Evolutionary conservation across 30 jellyfish, hydroid and myxozoan genomes (phyloP), one percentile per base, ranked within the genome.

Genomic region (Hydractinia echinata): DNA sequence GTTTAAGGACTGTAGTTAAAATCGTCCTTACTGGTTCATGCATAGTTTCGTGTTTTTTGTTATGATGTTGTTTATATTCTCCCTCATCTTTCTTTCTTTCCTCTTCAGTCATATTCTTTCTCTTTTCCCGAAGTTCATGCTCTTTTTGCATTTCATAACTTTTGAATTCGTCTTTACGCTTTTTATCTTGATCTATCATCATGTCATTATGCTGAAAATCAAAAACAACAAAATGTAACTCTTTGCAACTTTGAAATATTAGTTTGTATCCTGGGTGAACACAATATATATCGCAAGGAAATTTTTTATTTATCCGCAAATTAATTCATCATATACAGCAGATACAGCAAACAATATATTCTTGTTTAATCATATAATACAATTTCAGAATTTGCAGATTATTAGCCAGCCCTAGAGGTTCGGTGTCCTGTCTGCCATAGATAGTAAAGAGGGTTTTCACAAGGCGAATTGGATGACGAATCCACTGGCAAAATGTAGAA

Each of bases 71-170:
- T 62, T 68, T 85, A 70, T 91, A 90, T 77, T 82, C 90, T 15
- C 20, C 85, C 52, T 86, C 97, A 10, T 82, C 92, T 81, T 86
- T 91, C 67, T 86, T 83, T 15, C 97, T 83, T 55, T 91, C 96
- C 77, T 86, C 96, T 55, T 86, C 97, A 73, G 73, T 69, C 82
- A 91, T 67, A 16, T 83, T 76, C 7, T 77, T 83, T 76, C 82
- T 18, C 10, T 91, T 85, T 66, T 82, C 95, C 67, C 96, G 82
- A 49, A 96, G 89, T 74, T 91, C 84, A 82, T 86, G 96, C 62
- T 91, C 97, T 72, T 91, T 91, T 82, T 91, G 94, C 82, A 91
- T 20, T 67, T 91, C 97, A 82, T 91, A 86, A 16, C 79, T 64
- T 80, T 91, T 94, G 72, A 91, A 91, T 18, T 91, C 97, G 51